phyloP scores from a whole-genome alignment of 1,140 invertebrate genomes.

The Drosophila sproati region DNA sequence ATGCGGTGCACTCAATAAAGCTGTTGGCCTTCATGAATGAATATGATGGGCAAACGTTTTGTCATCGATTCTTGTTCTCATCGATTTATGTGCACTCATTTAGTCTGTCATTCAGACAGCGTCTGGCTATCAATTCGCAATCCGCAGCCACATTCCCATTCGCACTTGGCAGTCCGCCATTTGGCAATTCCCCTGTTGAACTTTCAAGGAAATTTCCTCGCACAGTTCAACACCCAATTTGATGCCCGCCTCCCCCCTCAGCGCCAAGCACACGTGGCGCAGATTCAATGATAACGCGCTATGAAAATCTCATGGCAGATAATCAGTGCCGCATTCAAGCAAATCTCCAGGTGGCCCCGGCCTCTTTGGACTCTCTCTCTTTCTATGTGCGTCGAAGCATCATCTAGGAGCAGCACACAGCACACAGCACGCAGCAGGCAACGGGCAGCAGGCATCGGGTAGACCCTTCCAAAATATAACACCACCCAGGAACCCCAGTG shows the following conservation, averaged over 20 bases:
- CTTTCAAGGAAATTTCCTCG: constrained; percentile 28
- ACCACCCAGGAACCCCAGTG: neutral
- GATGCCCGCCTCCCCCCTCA: neutral
- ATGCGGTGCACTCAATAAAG: neutral
- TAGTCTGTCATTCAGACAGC: constrained; percentile 15
- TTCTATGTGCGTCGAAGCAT: neutral
- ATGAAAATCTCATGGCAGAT: constrained; percentile 73
- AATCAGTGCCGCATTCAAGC: constrained; percentile 77
- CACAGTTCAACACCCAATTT: constrained; percentile 13
- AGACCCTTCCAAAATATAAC: constrained; percentile 1
- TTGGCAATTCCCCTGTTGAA: constrained; percentile 37
- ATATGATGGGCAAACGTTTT: constrained; percentile 23
- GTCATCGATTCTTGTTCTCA: constrained; percentile 31
- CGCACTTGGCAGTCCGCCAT: constrained; percentile 29
- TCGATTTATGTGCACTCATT: constrained; percentile 39
- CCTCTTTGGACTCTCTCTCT: neutral
- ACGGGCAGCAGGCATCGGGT: neutral
- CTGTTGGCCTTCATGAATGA: neutral
- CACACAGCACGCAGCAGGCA: neutral
- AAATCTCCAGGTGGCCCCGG: constrained; percentile 65
- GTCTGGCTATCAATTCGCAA: constrained; percentile 20
- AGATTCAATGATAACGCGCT: constrained; percentile 46
- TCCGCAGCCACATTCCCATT: constrained; percentile 7
- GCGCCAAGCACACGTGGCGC: constrained; percentile 21
- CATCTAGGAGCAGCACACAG: constrained; percentile 4